Percentiles rank a stretch among this genome's conserved stretches.
phyloP scores from a whole-genome alignment of 2,888 invertebrate genomes.

The Erebia ligea region DNA sequence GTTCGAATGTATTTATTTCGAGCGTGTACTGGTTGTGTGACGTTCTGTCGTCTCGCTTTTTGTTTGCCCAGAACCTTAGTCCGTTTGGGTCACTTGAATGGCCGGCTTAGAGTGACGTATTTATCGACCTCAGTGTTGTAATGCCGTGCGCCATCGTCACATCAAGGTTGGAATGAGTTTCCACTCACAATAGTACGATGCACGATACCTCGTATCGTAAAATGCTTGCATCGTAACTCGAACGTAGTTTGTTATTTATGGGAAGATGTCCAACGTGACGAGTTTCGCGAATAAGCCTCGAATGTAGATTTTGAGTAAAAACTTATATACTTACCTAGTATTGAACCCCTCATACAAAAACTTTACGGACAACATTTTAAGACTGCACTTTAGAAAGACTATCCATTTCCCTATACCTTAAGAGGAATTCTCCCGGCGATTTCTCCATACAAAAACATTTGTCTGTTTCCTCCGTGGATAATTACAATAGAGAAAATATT shows the following conservation, averaged over 20 bases:
- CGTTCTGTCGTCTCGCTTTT: neutral
- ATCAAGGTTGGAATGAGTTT: constrained; percentile 60
- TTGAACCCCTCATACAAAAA: no score
- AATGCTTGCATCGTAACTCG: neutral
- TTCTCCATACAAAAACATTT: no score
- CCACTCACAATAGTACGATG: constrained; percentile 46
- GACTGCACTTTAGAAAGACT: no score
- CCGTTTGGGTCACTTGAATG: constrained; percentile 46
- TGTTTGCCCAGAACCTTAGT: neutral
- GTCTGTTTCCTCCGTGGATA: no score
- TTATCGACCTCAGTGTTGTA: constrained; percentile 58
- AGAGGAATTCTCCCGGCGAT: no score
- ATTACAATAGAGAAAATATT: no score
- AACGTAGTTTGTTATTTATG: no score
- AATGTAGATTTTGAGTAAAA: no score
- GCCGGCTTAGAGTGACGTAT: constrained; percentile 73
- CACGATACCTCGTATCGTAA: constrained; percentile 10
- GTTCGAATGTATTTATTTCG: no score
- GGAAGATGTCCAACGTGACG: neutral
- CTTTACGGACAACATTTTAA: no score
- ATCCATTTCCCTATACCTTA: no score
- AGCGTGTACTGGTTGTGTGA: neutral
- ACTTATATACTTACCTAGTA: no score
- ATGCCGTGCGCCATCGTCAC: constrained; percentile 45
- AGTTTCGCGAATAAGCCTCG: neutral